Percentiles rank a stretch among this genome's conserved stretches.
These are phyloP conservation scores for Tenebrosternarchus preto DNA, from an alignment of 2,113 vertebrate genomes.

Conservation along the genomic window DNA sequence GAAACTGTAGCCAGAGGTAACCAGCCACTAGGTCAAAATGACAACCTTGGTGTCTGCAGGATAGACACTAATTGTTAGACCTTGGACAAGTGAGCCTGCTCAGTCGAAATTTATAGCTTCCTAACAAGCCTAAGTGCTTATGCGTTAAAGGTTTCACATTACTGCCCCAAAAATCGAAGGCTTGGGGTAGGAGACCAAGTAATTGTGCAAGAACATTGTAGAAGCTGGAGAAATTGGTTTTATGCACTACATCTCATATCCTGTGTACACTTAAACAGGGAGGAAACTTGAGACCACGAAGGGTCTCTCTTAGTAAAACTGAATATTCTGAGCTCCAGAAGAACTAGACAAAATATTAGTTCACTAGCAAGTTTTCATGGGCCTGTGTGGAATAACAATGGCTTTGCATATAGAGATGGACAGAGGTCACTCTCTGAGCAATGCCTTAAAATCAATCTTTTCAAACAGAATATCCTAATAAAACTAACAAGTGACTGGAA, in stretches of 20 bases:
- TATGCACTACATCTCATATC: background rate
- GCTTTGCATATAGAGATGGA: background rate
- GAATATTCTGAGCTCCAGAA: background rate
- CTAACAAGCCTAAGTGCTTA: constrained; percentile 31
- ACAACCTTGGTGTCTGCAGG: constrained; percentile 24
- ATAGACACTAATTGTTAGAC: constrained; percentile 26
- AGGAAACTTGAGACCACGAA: constrained; percentile 25
- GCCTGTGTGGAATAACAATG: background rate
- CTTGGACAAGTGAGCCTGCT: constrained; percentile 1
- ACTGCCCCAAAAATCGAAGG: background rate
- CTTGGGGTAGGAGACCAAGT: background rate
- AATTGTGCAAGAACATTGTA: background rate
- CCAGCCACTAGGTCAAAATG: constrained; percentile 22
- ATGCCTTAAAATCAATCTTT: background rate
- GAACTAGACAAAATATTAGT: constrained; percentile 31
- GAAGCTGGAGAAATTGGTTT: background rate
- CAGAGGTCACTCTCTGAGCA: constrained; percentile 12
- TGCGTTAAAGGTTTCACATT: background rate
- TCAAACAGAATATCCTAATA: background rate
- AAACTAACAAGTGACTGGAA: constrained; percentile 15
- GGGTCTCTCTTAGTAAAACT: background rate
- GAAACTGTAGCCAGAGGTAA: constrained; percentile 23
- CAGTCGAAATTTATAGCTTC: constrained; percentile 30
- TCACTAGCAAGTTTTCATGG: constrained; percentile 5
- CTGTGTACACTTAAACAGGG: background rate